These are phyloP conservation scores for Mesochorus sp. DNA, from an alignment of 2,888 invertebrate species.

Conservation along the genomic window DNA sequence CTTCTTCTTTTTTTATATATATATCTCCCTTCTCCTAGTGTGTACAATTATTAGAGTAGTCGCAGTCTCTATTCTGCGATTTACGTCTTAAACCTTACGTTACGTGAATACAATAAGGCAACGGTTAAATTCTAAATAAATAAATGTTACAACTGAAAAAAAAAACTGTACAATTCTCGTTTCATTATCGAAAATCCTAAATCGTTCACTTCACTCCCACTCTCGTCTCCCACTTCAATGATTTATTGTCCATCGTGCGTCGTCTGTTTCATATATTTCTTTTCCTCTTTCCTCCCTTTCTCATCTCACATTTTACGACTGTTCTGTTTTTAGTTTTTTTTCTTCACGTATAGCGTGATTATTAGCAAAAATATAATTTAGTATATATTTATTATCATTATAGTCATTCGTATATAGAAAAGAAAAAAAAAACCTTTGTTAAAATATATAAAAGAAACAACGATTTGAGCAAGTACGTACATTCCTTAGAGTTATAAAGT, in stretches of 20 bases:
- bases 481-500: conserved; percentile 56
- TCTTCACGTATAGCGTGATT: conserved; percentile 68
- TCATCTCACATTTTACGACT: conserved; percentile 20
- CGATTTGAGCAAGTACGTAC: conserved; percentile 80
- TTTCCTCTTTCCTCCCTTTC: background rate
- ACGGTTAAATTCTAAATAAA: conserved; percentile 76
- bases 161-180: conserved; percentile 69
- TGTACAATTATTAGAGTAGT: conserved; percentile 52
- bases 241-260: conserved; percentile 52
- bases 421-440: conserved; percentile 73
- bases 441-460: conserved; percentile 81
- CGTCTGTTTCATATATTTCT: conserved; percentile 1
- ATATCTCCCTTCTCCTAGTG: conserved; percentile 53
- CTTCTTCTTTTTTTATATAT: conserved; percentile 1
- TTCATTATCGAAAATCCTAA: background rate
- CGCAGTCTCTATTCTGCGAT: conserved; percentile 47
- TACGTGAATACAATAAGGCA: conserved; percentile 76
- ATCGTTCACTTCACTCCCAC: conserved; percentile 38
- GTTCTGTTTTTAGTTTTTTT: too few species aligned
- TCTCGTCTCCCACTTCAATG: background rate
- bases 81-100: conserved; percentile 66
- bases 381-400: conserved; percentile 73
- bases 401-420: conserved; percentile 70
- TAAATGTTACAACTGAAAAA: conserved; percentile 70
- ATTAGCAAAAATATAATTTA: conserved; percentile 80